Conservation (phyloP, 2,797 vertebrate genomes). For the Eospalax fontanierii region DNA sequence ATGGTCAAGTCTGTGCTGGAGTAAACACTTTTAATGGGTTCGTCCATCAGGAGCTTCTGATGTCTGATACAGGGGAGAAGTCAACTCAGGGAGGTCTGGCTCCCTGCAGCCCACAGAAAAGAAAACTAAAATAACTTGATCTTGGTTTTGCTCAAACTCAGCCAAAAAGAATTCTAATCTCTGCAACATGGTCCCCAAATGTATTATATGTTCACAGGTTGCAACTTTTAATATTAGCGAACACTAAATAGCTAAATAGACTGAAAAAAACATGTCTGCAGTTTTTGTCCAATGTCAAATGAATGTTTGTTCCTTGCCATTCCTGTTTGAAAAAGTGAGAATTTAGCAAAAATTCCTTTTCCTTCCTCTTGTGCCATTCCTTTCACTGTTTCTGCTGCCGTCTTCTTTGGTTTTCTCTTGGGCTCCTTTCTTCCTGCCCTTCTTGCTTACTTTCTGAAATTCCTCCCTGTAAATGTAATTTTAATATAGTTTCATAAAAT, state of each 20-base stretch:
- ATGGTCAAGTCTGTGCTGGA: slow-evolving; percentile 52
- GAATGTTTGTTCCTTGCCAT: background rate
- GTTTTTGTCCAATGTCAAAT: slow-evolving; percentile 10
- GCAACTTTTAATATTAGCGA: background rate
- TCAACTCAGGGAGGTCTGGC: background rate
- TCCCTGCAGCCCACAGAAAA: background rate
- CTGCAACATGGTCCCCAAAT: background rate
- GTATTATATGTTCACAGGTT: background rate
- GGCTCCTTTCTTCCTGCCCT: background rate
- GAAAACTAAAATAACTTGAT: background rate
- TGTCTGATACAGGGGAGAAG: background rate
- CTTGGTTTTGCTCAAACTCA: background rate
- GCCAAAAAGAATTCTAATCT: slow-evolving; percentile 8
- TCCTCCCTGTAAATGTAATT: background rate
- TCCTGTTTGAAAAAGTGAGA: slow-evolving; percentile 37
- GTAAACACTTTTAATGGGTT: slow-evolving; percentile 28
- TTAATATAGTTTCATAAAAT: slow-evolving; percentile 48
- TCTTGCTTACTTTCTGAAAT: background rate
- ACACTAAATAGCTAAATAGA: background rate
- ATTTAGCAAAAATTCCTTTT: slow-evolving; percentile 2
- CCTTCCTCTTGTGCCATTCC: background rate
- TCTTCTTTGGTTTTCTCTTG: background rate
- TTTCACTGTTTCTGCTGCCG: background rate
- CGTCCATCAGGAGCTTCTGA: background rate
- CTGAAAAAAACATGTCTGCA: background rate